Evolutionary conservation across 2,113 vertebrate genomes (phyloP), one percentile per base, ranked within the genome.

Genomic region (Garra rufa): DNA sequence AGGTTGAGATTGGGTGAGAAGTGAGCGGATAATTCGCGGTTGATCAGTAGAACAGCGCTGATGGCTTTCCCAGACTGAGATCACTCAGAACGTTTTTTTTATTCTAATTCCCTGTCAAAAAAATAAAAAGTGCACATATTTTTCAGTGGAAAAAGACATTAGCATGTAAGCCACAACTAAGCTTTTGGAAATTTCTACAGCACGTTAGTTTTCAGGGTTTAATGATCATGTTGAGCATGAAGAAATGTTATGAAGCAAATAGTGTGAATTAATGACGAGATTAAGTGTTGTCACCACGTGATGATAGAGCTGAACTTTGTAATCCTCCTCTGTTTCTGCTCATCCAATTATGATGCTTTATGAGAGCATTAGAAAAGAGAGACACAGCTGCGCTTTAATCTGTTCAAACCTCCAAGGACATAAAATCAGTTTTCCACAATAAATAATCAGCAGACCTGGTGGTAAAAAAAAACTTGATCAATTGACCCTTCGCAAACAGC

Each of bases 21-120:
- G 43, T 6, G 43, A 59, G 28, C 4, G 19, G 70, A 85, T 81
- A 75, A 81, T 50, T 50, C 17, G 17, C 10, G 30, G 9, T 26
- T 26, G 38, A 71, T 57, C 30, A 83, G 76, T 76, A 41, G 28
- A 24, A 73, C 17, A 46, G 41, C 28, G 13, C 17, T 48, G 48
- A 84, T 76, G 59, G 80, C 46, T 75, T 75, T 46, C 30, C 38
- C 85, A 87, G 82, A 43, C 77, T 19, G 24, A 38, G 17, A 76
- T 73, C 41, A 24, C 46, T 13, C 74, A 8, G 46, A 7, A 55
- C 17, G 38, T 76, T 76, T 34, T 76, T 34, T 52, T 44, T 10
- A 71, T n/a, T 46, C 26, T 48, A 76, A 13, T 30, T 50, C 7
- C 11, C 11, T 76, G 28, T 57, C 19, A 17, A n/a, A 55, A 34